Percentiles rank a stretch among this genome's conserved stretches.
Conservation (phyloP, 1,140 invertebrate species). For the Helicoverpa zea region DNA sequence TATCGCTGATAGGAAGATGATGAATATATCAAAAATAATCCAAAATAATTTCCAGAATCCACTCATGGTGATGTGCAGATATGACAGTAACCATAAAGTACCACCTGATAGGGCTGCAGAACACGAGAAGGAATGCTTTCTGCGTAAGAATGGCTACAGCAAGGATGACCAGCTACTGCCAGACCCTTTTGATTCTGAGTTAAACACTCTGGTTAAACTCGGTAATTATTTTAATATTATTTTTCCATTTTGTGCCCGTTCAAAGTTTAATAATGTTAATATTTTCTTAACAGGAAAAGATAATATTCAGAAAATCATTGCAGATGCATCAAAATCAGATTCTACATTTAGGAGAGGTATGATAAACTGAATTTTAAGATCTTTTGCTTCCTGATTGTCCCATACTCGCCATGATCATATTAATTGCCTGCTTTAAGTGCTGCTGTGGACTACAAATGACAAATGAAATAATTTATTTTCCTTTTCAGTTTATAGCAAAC, state of each 20-base stretch:
- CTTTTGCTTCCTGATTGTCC: neutral
- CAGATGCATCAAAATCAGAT: constrained; percentile 64
- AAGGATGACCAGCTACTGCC: constrained; percentile 68
- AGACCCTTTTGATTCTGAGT: constrained; percentile 63
- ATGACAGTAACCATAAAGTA: constrained; percentile 67
- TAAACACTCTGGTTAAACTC: constrained; percentile 60
- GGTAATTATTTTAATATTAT: constrained; percentile 11
- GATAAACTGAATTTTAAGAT: neutral
- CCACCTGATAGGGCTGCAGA: constrained; percentile 57
- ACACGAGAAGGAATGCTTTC: constrained; percentile 70
- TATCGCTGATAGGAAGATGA: no score
- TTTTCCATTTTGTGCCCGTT: neutral
- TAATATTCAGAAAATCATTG: constrained; percentile 69
- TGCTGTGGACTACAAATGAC: neutral
- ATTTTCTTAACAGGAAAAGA: constrained; percentile 65
- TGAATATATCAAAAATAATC: neutral
- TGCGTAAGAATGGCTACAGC: constrained; percentile 66
- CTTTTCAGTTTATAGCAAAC: constrained; percentile 48
- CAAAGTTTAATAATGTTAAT: neutral
- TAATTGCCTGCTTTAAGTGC: neutral
- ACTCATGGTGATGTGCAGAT: constrained; percentile 60
- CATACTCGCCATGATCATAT: neutral
- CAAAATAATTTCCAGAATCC: constrained; percentile 54
- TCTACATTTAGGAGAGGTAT: constrained; percentile 73
- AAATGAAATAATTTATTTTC: constrained; percentile 1